A percentile compares a stretch with the other conserved stretches of the same genome.
Conservation (phyloP, 2,888 invertebrate species). For the Halocaridina rubra region DNA sequence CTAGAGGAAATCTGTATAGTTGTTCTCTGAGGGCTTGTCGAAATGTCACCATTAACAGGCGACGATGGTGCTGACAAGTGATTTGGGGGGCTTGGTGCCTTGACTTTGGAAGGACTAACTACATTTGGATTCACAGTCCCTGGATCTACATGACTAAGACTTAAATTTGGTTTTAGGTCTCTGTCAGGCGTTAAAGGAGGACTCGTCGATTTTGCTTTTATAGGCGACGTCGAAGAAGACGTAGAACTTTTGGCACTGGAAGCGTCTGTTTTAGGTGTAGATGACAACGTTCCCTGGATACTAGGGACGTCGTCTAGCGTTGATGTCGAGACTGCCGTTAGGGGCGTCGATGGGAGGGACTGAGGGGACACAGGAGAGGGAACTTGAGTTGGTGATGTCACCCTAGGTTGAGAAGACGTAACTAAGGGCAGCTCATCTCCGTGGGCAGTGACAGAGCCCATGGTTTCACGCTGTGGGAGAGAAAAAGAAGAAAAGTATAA, state of each 20-base stretch:
- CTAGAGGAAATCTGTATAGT: not conserved
- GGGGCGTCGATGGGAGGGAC: slow-evolving; percentile 44
- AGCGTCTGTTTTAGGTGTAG: not conserved
- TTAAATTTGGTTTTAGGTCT: not conserved
- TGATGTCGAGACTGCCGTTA: slow-evolving; percentile 33
- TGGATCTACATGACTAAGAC: too few species aligned
- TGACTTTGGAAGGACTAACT: too few species aligned
- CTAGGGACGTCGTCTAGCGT: slow-evolving; percentile 6
- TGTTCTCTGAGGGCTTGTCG: not conserved
- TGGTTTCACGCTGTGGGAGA: slow-evolving; percentile 24
- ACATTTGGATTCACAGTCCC: too few species aligned
- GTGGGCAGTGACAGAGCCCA: not conserved
- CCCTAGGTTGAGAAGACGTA: slow-evolving; percentile 23
- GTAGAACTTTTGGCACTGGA: not conserved
- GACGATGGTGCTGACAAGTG: too few species aligned
- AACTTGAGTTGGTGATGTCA: slow-evolving; percentile 29
- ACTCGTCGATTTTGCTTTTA: not conserved
- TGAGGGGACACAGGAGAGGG: not conserved
- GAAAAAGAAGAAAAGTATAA: not conserved
- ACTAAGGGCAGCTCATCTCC: slow-evolving; percentile 44
- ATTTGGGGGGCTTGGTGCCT: too few species aligned
- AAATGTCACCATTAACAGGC: too few species aligned
- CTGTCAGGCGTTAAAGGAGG: not conserved
- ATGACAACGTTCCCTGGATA: not conserved
- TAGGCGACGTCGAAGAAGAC: not conserved